Evolutionary conservation across 2,888 invertebrate genomes (phyloP), one percentile per base, ranked within the genome.

Genomic region (Herminia tarsipennalis): DNA sequence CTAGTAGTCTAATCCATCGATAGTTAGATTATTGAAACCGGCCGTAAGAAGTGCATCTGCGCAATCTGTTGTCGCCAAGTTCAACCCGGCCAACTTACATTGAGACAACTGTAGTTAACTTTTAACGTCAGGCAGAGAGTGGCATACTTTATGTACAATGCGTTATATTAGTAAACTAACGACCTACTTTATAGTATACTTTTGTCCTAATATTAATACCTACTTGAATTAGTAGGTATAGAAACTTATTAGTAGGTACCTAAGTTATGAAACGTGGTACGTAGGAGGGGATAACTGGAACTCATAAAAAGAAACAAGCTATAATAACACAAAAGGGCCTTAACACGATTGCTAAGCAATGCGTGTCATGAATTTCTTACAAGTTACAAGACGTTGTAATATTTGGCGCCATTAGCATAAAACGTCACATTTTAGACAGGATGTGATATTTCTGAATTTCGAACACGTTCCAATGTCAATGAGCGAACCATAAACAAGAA

Each of bases 401-500:
- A 42, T 64, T 61, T 65, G 57, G 45, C 40, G 50, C 29, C 37
- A 62, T 65, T 62, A 46, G 38, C 57, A 60, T 60, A 65, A 36
- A 56, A 50, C 43, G 20, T 53, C 44, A 38, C 28, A 14, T 16
- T 14, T 5, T 38, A 39, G 27, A 35, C 66, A 68, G 66, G 66
- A 66, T 56, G 46, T 55, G 44, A 39, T 25, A 35, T 41, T 46
- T 55, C 45, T 55, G 49, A 47, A 66, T 62, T 65, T 63, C 27
- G 40, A 36, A 39, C 66, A 66, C 66, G 69, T 68, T 14, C 56
- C 55, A 65, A 66, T 56, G 69, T 66, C 69, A 66, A 40, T 51
- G 56, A 28, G 34, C 30, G 14, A 48, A 47, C 53, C 66, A 68
- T 68, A 62, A 59, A 59, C 47, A 55, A 59, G 17, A 21, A 49